Evolutionary conservation across 2,888 invertebrate species (phyloP).

Genomic region (Cremastinae sp.): DNA sequence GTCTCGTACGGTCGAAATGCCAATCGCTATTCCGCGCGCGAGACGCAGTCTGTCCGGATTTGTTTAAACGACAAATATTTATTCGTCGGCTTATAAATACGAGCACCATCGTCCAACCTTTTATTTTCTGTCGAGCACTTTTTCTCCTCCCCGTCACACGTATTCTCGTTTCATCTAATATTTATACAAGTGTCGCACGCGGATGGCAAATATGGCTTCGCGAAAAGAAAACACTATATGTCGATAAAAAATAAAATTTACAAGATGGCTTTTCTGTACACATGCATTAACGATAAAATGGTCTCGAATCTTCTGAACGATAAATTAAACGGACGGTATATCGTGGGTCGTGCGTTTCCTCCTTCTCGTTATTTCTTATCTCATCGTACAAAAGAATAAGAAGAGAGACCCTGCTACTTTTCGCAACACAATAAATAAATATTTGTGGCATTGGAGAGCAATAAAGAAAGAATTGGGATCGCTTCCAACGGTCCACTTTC

Average conservation of each 20-base stretch:
- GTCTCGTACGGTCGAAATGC: not conserved
- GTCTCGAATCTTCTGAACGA: conserved; percentile 23
- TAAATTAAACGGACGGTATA: conserved; percentile 34
- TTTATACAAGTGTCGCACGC: conserved; percentile 54
- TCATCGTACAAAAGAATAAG: conserved; percentile 11
- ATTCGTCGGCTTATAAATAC: conserved; percentile 29
- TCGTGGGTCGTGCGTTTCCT: not conserved
- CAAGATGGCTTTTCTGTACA: conserved; percentile 24
- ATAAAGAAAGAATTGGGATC: conserved; percentile 14
- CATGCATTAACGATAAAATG: conserved; percentile 35
- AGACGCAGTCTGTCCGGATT: not conserved
- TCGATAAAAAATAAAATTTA: conserved; percentile 1
- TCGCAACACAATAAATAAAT: conserved; percentile 49
- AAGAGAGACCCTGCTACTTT: not conserved
- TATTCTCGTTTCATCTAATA: conserved; percentile 42
- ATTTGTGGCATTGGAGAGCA: conserved; percentile 41
- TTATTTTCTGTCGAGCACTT: conserved; percentile 37
- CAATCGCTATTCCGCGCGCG: too few relatives aligned
- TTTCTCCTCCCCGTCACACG: conserved; percentile 3
- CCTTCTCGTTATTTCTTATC: not conserved
- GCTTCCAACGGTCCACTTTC: not conserved
- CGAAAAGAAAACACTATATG: conserved; percentile 31
- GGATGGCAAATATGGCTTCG: conserved; percentile 48
- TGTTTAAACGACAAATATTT: conserved; percentile 6
- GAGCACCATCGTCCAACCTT: conserved; percentile 55